Evolutionary conservation across 1,140 invertebrate genomes (phyloP).

Genomic region (Homarus americanus): DNA sequence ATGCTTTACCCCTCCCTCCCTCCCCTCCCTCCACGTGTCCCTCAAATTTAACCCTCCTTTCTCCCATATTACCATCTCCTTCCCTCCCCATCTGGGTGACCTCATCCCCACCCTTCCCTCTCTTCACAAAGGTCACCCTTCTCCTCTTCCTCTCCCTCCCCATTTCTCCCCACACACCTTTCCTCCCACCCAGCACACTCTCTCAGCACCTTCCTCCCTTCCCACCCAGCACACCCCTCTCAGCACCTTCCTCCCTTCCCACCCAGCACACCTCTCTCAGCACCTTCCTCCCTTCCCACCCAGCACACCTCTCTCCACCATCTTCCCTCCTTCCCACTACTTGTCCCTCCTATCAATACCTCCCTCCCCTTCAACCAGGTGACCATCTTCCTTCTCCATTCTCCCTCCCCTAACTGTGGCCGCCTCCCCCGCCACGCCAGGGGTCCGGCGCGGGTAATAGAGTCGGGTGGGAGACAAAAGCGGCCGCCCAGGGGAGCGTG

Average conservation of each 20-base stretch:
- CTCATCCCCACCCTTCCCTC: background rate
- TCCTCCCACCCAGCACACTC: background rate
- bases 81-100: too few species aligned
- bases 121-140: too few species aligned
- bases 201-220: background rate
- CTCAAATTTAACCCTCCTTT: too few species aligned
- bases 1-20: constrained; percentile 18
- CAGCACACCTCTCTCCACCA: background rate
- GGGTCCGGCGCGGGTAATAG: constrained; percentile 45
- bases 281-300: background rate
- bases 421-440: background rate
- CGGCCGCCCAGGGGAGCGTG: constrained; percentile 34
- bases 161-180: background rate
- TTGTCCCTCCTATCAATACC: too few species aligned
- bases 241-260: background rate
- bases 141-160: too few species aligned
- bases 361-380: background rate
- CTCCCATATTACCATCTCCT: background rate
- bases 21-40: background rate
- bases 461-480: constrained; percentile 57
- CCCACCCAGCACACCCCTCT: background rate
- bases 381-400: background rate
- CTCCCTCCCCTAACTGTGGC: background rate
- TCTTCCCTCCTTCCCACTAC: background rate
- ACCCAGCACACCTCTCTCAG: background rate